phyloP scores from a whole-genome alignment of 2,113 vertebrate genomes.

The Coregonus clupeaformis region DNA sequence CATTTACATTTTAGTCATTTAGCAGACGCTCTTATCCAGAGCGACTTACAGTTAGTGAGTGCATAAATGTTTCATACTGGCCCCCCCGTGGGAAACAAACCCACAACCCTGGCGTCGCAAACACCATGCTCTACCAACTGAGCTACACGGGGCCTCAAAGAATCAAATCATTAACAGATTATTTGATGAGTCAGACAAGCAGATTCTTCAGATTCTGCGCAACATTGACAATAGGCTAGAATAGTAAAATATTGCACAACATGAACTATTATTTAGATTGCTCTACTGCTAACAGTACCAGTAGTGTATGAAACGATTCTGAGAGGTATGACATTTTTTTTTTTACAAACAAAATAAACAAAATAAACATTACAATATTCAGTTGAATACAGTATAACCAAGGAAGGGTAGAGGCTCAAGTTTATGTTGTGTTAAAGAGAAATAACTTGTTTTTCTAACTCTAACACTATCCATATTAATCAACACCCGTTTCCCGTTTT shows the following conservation, averaged over 20 bases:
- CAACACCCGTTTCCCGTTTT: constrained; percentile 18
- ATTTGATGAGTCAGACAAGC: constrained; percentile 5
- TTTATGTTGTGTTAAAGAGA: neutral
- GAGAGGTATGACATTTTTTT: constrained; percentile 47
- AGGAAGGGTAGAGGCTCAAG: neutral
- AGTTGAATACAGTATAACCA: constrained; percentile 29
- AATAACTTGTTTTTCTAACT: constrained; percentile 8
- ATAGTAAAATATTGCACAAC: constrained; percentile 61
- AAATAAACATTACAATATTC: too few relatives aligned
- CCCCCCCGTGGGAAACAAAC: too few relatives aligned
- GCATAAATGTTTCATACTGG: too few relatives aligned
- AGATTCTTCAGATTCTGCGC: constrained; percentile 12
- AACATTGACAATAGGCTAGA: constrained; percentile 36
- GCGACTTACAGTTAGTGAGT: too few relatives aligned
- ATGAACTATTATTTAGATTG: constrained; percentile 25
- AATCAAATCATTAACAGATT: too few relatives aligned
- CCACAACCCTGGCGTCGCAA: too few relatives aligned
- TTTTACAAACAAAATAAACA: too few relatives aligned
- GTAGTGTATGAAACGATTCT: neutral
- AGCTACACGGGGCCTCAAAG: too few relatives aligned
- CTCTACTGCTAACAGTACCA: constrained; percentile 48
- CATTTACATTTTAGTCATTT: too few relatives aligned
- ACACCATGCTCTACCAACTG: too few relatives aligned
- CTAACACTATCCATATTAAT: constrained; percentile 21
- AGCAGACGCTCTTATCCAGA: too few relatives aligned